Percentiles rank a stretch among this genome's conserved stretches.
phyloP scores from a whole-genome alignment of 1,140 invertebrate species.

The Lithobius niger region DNA sequence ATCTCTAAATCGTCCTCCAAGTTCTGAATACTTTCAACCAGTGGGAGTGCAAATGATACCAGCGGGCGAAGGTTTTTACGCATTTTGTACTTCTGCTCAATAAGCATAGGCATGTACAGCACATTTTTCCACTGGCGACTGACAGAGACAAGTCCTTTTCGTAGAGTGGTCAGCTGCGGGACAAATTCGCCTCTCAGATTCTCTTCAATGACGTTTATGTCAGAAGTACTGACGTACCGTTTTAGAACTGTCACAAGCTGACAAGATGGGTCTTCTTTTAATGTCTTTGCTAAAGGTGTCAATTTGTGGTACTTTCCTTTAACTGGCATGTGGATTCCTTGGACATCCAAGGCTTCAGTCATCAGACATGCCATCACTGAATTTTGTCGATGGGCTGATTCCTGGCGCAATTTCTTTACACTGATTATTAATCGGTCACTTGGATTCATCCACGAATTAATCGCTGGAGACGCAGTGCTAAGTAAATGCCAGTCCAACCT shows the following conservation, averaged over 20 bases:
- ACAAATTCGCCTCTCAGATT: constrained; percentile 70
- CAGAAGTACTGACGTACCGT: constrained; percentile 63
- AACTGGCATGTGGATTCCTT: constrained; percentile 63
- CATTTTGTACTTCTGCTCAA: constrained; percentile 65
- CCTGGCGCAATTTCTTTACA: constrained; percentile 59
- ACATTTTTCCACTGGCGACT: constrained; percentile 95
- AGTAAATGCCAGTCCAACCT: constrained; percentile 92
- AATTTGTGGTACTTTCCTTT: constrained; percentile 85
- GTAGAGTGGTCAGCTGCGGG: constrained; percentile 73
- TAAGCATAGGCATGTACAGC: constrained; percentile 76
- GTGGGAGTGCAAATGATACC: constrained; percentile 71
- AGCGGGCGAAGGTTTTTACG: constrained; percentile 59
- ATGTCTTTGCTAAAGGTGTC: constrained; percentile 73
- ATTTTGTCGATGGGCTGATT: constrained; percentile 45
- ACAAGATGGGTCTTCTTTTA: constrained; percentile 91
- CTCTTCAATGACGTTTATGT: constrained; percentile 57
- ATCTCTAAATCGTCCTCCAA: constrained; percentile 28
- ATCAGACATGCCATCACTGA: constrained; percentile 85
- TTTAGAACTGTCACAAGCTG: constrained; percentile 80
- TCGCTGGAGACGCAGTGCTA: constrained; percentile 87
- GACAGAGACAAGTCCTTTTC: constrained; percentile 77
- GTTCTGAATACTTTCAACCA: constrained; percentile 31
- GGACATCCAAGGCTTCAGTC: constrained; percentile 79
- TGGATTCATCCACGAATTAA: constrained; percentile 95
- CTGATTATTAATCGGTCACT: constrained; percentile 73